These are phyloP conservation scores for Trachymyrmex septentrionalis DNA, from an alignment of 1,140 invertebrate genomes.

Conservation along the genomic window DNA sequence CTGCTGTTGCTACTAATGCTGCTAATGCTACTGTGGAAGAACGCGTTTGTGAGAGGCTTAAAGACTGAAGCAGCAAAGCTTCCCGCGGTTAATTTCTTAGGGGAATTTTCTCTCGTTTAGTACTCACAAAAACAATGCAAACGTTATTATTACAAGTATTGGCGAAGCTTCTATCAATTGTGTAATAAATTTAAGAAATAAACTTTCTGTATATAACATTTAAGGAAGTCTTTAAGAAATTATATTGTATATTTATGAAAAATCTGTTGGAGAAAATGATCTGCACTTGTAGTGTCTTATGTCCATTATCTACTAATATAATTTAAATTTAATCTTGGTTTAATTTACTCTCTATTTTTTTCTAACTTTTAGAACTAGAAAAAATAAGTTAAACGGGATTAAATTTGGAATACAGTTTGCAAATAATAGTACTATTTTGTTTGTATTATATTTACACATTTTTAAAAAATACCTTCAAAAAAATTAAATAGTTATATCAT, in stretches of 20 bases:
- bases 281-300: background rate
- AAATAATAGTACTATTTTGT: too few relatives aligned
- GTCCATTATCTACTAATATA: too few relatives aligned
- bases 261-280: background rate
- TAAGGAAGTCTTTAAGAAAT: background rate
- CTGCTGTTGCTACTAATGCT: background rate
- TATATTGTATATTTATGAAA: background rate
- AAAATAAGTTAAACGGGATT: too few relatives aligned
- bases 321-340: too few relatives aligned
- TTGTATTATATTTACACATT: too few relatives aligned
- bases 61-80: constrained; percentile 32
- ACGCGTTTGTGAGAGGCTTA: constrained; percentile 45
- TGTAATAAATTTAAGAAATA: background rate
- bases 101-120: constrained; percentile 21
- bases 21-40: constrained; percentile 1
- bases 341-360: too few relatives aligned
- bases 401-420: too few relatives aligned
- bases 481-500: too few relatives aligned
- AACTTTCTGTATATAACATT: background rate
- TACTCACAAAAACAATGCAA: background rate
- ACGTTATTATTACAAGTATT: constrained; percentile 10
- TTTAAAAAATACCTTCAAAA: too few relatives aligned
- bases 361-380: too few relatives aligned
- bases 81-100: constrained; percentile 49
- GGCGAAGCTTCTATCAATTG: constrained; percentile 6